These are phyloP conservation scores for Hipposideros larvatus DNA, from an alignment of 2,797 vertebrate species.

Conservation along the genomic window DNA sequence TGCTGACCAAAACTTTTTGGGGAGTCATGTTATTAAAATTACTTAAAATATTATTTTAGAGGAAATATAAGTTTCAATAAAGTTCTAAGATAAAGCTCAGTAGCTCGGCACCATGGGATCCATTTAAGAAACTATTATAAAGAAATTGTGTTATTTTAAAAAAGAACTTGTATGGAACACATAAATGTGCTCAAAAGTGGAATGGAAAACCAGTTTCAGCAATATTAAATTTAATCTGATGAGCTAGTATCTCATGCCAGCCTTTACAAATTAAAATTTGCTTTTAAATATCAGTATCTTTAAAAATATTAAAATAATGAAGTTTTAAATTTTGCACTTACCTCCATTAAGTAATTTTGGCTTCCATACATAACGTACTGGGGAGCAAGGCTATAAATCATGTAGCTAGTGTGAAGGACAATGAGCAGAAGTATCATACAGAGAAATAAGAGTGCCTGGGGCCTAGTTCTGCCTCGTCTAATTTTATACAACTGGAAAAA, in stretches of 20 bases:
- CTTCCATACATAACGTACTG: constrained; percentile 99
- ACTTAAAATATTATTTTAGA: constrained; percentile 15
- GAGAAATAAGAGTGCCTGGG: constrained; percentile 98
- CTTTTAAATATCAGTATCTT: constrained; percentile 25
- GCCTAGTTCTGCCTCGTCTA: constrained; percentile 94
- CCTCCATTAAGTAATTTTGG: constrained; percentile 96
- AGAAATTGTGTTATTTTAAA: constrained; percentile 39
- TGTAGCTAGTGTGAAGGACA: constrained; percentile 98
- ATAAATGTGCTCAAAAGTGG: not conserved
- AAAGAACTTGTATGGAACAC: constrained; percentile 33
- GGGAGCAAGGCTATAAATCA: constrained; percentile 99
- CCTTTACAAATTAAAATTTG: constrained; percentile 21
- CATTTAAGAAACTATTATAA: constrained; percentile 34
- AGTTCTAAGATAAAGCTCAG: constrained; percentile 37
- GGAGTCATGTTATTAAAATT: not conserved
- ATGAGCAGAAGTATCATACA: constrained; percentile 99
- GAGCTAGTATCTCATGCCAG: constrained; percentile 11
- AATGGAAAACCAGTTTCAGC: constrained; percentile 29
- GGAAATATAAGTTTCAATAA: constrained; percentile 45
- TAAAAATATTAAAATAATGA: constrained; percentile 34
- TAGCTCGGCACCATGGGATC: not conserved
- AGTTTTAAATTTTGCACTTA: constrained; percentile 84
- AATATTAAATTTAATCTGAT: constrained; percentile 50
- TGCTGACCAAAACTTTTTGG: not conserved
- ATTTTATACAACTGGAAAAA: constrained; percentile 96